A percentile compares a stretch with the other conserved stretches of the same genome.
These are phyloP conservation scores for Pseudochromis fuscus DNA, from an alignment of 2,797 vertebrate genomes.

Conservation along the genomic window DNA sequence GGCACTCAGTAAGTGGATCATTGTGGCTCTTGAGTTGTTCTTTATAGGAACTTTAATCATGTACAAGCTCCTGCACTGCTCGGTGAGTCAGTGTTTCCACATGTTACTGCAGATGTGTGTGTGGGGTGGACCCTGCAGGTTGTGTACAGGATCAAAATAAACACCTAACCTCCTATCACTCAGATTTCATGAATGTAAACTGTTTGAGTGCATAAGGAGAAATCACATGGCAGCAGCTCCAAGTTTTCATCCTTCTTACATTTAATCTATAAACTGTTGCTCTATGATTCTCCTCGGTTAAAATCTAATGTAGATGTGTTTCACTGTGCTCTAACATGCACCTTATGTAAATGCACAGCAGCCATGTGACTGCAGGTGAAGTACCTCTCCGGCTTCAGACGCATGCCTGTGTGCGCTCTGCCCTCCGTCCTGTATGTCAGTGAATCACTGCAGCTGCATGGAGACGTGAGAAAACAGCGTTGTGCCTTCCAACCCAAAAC, in stretches of 20 bases:
- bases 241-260: not conserved
- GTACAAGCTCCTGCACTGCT: conserved; percentile 6
- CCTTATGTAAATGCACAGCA: not conserved
- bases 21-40: too few species aligned
- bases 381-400: conserved; percentile 30
- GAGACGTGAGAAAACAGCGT: conserved; percentile 82
- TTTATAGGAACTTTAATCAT: conserved; percentile 4
- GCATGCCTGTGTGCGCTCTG: conserved; percentile 47
- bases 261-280: not conserved
- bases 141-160: conserved; percentile 24
- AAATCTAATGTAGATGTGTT: not conserved
- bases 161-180: too few species aligned
- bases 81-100: conserved; percentile 32
- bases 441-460: conserved; percentile 77
- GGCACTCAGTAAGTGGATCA: conserved; percentile 14
- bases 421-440: conserved; percentile 69
- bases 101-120: conserved; percentile 6
- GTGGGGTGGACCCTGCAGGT: conserved; percentile 33
- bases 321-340: not conserved
- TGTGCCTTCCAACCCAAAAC: conserved; percentile 81
- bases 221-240: not conserved
- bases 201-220: not conserved
- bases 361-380: conserved; percentile 48
- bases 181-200: too few species aligned
- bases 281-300: not conserved